phyloP scores from a whole-genome alignment of 2,113 vertebrate genomes.

The Pterocles burchelli region DNA sequence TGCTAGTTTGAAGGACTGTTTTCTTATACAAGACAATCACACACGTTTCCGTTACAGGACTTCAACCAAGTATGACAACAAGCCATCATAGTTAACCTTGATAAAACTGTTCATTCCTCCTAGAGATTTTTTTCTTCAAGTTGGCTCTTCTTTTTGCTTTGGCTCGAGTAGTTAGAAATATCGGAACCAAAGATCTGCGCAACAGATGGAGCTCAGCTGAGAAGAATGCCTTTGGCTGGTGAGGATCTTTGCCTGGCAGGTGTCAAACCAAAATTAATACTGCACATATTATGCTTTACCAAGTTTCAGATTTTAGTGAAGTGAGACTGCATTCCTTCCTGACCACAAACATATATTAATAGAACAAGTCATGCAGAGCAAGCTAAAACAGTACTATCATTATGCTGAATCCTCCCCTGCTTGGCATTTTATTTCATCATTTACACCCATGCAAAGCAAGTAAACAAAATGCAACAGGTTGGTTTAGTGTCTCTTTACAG shows the following conservation, averaged over 20 bases:
- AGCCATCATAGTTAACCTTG: not conserved
- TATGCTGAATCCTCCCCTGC: not conserved
- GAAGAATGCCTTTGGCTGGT: slow-evolving; percentile 47
- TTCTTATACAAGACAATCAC: slow-evolving; percentile 60
- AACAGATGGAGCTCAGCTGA: slow-evolving; percentile 2
- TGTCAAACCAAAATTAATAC: slow-evolving; percentile 67
- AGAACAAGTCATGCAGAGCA: slow-evolving; percentile 39
- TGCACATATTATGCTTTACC: slow-evolving; percentile 26
- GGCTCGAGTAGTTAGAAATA: not conserved
- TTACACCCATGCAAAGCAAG: not conserved
- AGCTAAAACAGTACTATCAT: slow-evolving; percentile 29
- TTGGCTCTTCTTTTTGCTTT: not conserved
- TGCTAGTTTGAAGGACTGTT: slow-evolving; percentile 28
- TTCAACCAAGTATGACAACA: slow-evolving; percentile 6
- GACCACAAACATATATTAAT: slow-evolving; percentile 54
- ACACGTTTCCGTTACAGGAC: not conserved
- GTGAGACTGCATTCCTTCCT: slow-evolving; percentile 15
- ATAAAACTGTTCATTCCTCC: not conserved
- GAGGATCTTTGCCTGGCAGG: slow-evolving; percentile 49
- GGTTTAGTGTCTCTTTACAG: not conserved
- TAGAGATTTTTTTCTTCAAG: not conserved
- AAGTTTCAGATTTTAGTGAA: slow-evolving; percentile 24
- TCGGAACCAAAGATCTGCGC: not conserved
- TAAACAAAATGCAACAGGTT: not conserved
- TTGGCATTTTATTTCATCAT: slow-evolving; percentile 2